Evolutionary conservation across 2,797 vertebrate species (phyloP), one percentile per base, ranked within the genome.

Genomic region (Dryobates pubescens): DNA sequence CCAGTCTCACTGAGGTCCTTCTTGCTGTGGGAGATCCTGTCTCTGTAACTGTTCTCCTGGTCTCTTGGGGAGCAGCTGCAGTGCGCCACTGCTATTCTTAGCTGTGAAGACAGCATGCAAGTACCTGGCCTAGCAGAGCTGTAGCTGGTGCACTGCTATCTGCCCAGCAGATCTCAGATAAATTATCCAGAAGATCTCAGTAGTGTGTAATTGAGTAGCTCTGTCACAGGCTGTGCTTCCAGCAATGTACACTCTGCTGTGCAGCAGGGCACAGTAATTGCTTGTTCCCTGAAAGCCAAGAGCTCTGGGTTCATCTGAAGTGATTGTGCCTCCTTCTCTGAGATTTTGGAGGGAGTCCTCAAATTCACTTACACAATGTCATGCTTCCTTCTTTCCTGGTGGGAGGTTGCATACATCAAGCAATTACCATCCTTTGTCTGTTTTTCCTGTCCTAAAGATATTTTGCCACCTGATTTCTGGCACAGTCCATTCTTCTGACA

Each of bases 81-180:
- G 89, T 96, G 95, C 94, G 61, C 94, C 95, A 94, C 82, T 86
- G 95, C 96, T 96, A 96, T 96, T 96, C 95, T 96, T 96, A 95
- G 96, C 96, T 88, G 68, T 15, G 80, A 82, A 96, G 96, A 70
- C 85, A 86, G 94, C 10, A 1, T 86, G 89, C 87, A 17, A 91
- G 88, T 95, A 96, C 95, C 94, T 96, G 96, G 96, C 80, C 95
- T 67, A 54, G 95, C 95, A 51, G 89, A 95, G 95, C 93, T 67
- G 83, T 77, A 93, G 94, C 94, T 95, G 79, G 87, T 69, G 90
- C 73, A 24, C 89, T 95, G 91, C 89, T 88, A 36, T 91, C 91
- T 92, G 92, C 92, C 92, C 93, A 78, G 91, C 91, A 91, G 70
- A 91, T 76, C 82, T 79, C 88, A 86, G 94, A 96, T 96, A 73